Evolutionary conservation across 2,888 invertebrate species (phyloP).

Genomic region (Microplitis manilae): DNA sequence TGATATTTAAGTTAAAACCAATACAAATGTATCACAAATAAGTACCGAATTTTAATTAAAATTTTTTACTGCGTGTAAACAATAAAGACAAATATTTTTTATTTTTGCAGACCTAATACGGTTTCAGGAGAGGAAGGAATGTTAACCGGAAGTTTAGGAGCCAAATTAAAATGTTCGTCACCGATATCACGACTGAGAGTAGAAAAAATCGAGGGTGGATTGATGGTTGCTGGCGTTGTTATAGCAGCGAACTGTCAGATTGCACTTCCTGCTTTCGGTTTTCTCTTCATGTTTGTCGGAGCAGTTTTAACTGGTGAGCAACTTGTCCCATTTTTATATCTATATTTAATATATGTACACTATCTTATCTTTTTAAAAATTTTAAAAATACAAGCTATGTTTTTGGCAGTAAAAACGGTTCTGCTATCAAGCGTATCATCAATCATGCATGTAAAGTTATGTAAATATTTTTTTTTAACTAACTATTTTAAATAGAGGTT

Average conservation of each 20-base stretch:
- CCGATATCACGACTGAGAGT: slow-evolving; percentile 81
- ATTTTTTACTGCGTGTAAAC: no score
- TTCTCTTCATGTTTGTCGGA: slow-evolving; percentile 83
- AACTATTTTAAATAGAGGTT: no score
- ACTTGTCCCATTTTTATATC: background rate
- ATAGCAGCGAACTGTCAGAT: slow-evolving; percentile 86
- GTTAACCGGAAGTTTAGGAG: slow-evolving; percentile 62
- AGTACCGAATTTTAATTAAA: no score
- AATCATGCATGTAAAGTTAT: no score
- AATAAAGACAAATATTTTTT: slow-evolving; percentile 10
- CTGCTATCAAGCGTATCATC: no score
- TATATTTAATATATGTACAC: no score
- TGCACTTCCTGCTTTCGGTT: slow-evolving; percentile 83
- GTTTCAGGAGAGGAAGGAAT: slow-evolving; percentile 75
- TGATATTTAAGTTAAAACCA: no score
- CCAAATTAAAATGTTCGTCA: slow-evolving; percentile 75
- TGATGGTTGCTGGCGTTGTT: slow-evolving; percentile 84
- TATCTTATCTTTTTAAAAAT: background rate
- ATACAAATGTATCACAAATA: no score
- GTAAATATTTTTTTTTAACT: no score
- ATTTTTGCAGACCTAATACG: slow-evolving; percentile 75
- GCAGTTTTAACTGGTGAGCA: slow-evolving; percentile 81
- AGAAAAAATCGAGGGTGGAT: slow-evolving; percentile 84
- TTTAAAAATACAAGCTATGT: background rate
- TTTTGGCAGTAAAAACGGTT: background rate